phyloP scores from a whole-genome alignment of 2,888 invertebrate species.

The Pseudococcus jackbeardsleyi region DNA sequence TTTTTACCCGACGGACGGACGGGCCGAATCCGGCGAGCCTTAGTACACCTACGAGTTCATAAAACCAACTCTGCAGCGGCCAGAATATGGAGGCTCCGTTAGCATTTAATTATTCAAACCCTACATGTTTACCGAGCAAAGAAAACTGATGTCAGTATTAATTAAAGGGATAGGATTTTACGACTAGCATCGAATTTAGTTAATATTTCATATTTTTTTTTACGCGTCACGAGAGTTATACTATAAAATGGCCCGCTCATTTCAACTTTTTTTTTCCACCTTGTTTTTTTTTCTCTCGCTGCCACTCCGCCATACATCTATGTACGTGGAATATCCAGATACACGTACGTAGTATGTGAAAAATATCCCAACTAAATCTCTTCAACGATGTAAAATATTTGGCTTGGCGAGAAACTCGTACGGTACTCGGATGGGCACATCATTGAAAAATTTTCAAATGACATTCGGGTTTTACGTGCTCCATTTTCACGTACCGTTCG shows the following conservation, averaged over 20 bases:
- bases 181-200: constrained; percentile 12
- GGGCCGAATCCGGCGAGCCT: neutral
- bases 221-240: constrained; percentile 26
- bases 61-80: neutral
- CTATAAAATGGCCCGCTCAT: constrained; percentile 3
- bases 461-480: constrained; percentile 43
- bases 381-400: neutral
- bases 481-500: constrained; percentile 28
- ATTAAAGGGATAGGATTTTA: constrained; percentile 14
- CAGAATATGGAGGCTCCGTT: neutral
- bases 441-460: constrained; percentile 52
- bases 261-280: neutral
- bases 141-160: constrained; percentile 38
- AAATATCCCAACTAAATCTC: constrained; percentile 26
- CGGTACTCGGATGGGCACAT: neutral
- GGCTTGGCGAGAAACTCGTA: neutral
- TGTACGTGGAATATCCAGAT: neutral
- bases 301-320: neutral
- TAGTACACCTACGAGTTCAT: neutral
- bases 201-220: constrained; percentile 38
- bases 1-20: neutral
- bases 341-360: neutral
- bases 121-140: constrained; percentile 33
- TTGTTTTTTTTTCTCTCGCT: neutral
- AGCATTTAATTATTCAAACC: constrained; percentile 21